Percentiles rank a stretch among this genome's conserved stretches.
Conservation (phyloP, 1,140 invertebrate species). For the Trichonephila clavata region DNA sequence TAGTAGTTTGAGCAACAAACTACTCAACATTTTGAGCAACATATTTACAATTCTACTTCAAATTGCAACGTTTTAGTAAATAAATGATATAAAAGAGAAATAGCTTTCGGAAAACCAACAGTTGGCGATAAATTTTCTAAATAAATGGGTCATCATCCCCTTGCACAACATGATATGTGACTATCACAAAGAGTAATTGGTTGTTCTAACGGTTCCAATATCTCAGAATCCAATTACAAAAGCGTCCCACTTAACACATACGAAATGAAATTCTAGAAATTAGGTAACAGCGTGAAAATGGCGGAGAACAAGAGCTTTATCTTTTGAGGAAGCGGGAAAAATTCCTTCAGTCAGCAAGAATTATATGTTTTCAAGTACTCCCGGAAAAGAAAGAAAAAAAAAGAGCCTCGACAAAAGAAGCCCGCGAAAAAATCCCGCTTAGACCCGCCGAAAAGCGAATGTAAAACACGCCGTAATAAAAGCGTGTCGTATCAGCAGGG, state of each 20-base stretch:
- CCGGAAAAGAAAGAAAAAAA: neutral
- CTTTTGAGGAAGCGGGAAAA: neutral
- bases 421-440: constrained; percentile 4
- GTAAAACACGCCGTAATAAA: constrained; percentile 62
- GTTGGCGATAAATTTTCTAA: no score
- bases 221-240: neutral
- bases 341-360: neutral
- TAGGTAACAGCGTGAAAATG: neutral
- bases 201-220: no score
- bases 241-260: neutral
- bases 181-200: no score
- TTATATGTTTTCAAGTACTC: neutral
- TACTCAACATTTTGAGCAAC: no score
- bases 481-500: constrained; percentile 62
- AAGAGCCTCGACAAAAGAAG: neutral
- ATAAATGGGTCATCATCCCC: no score
- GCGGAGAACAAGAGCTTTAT: neutral
- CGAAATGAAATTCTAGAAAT: neutral
- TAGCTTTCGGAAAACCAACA: no score
- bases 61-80: no score
- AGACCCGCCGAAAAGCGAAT: neutral
- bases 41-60: no score
- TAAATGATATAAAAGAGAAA: no score
- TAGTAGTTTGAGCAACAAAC: no score
- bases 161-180: no score